Percentiles rank a stretch among this genome's conserved stretches.
Conservation (phyloP, 1,140 invertebrate genomes). For the Bathynomus jamesi region DNA sequence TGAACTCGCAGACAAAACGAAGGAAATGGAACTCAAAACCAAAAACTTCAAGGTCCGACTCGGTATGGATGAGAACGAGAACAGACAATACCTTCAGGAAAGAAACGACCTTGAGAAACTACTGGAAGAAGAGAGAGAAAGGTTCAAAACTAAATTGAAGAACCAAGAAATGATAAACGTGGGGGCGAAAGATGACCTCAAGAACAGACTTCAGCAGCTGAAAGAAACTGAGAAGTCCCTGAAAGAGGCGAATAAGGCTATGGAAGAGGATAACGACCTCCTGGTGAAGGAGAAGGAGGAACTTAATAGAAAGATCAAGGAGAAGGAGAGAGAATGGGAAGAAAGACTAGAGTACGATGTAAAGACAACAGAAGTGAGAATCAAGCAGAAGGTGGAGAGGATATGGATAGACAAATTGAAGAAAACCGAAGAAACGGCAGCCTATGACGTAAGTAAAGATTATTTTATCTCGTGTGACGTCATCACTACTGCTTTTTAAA, state of each 20-base stretch:
- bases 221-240: conserved; percentile 4
- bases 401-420: conserved; percentile 15
- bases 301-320: background rate
- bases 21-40: background rate
- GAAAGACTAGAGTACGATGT: conserved; percentile 11
- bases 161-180: conserved; percentile 4
- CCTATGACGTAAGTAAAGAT: conserved; percentile 1
- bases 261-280: background rate
- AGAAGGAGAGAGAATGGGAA: conserved; percentile 1
- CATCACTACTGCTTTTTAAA: too few relatives aligned
- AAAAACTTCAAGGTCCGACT: background rate
- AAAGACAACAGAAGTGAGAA: conserved; percentile 6
- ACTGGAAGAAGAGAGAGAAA: conserved; percentile 9
- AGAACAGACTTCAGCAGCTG: conserved; percentile 2
- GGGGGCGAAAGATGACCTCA: background rate
- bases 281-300: conserved; percentile 8
- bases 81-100: conserved; percentile 6
- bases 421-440: conserved; percentile 8
- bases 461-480: too few relatives aligned
- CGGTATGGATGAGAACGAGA: conserved; percentile 9
- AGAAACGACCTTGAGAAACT: conserved; percentile 8
- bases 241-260: background rate
- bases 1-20: background rate
- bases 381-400: conserved; percentile 1
- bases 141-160: conserved; percentile 7